Conservation (phyloP, 30 jellyfish, hydroid and myxozoan genomes). For the Cassiopea andromeda region DNA sequence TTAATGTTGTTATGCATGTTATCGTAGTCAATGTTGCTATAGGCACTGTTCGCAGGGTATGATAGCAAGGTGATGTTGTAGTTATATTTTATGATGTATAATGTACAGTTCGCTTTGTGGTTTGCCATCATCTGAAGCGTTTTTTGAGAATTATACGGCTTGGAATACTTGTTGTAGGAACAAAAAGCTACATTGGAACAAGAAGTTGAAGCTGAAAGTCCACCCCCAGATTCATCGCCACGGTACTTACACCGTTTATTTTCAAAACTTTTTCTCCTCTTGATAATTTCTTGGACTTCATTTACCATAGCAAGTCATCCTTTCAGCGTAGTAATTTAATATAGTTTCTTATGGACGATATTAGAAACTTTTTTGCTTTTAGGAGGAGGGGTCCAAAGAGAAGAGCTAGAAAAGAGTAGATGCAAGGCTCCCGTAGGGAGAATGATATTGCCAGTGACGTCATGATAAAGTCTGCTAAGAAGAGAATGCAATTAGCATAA, state of each 20-base stretch:
- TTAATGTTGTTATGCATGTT: no score
- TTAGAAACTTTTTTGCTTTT: neutral
- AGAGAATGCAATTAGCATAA: neutral
- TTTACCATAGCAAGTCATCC: neutral
- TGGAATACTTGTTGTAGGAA: neutral
- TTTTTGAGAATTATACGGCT: neutral
- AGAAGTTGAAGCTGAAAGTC: conserved; percentile 34
- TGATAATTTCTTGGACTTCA: no score
- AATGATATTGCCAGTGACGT: neutral
- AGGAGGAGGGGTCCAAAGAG: neutral
- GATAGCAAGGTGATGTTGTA: no score
- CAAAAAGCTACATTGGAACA: neutral
- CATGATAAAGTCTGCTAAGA: neutral
- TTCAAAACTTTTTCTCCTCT: no score
- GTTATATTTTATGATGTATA: no score
- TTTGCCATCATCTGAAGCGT: neutral
- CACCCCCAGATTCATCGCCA: conserved; percentile 56
- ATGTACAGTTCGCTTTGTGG: no score
- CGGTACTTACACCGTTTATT: neutral
- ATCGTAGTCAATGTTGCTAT: no score
- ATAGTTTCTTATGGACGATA: neutral
- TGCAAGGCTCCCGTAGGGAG: neutral
- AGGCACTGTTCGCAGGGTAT: no score
- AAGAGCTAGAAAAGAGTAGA: conserved; percentile 28
- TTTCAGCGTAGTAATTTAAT: neutral